A percentile compares a stretch with the other conserved stretches of the same genome.
Conservation (phyloP, 2,113 vertebrate species). For the Psilopsiagon aymara region DNA sequence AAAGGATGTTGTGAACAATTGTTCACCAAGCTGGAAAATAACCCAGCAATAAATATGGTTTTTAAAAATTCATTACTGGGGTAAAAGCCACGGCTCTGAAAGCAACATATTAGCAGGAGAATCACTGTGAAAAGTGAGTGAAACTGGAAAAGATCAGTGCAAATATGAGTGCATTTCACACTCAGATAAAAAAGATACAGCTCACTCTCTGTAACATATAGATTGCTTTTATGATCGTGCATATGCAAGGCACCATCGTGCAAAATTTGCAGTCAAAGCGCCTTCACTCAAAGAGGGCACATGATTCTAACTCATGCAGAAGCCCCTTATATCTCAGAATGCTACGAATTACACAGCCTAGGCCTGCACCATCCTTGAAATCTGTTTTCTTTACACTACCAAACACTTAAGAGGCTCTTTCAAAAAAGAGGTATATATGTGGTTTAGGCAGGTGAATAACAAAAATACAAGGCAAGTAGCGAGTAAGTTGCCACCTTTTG, state of each 20-base stretch:
- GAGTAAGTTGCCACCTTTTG: background rate
- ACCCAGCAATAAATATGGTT: background rate
- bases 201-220: background rate
- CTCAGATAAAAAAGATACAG: background rate
- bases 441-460: background rate
- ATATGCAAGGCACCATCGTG: background rate
- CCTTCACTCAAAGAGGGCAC: background rate
- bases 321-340: background rate
- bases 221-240: background rate
- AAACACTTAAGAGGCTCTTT: background rate
- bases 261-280: background rate
- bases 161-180: background rate
- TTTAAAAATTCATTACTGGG: conserved; percentile 9
- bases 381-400: background rate
- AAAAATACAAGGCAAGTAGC: background rate
- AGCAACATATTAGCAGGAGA: background rate
- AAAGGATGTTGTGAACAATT: conserved; percentile 23
- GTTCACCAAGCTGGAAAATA: conserved; percentile 31
- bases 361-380: background rate
- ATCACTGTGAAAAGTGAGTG: background rate
- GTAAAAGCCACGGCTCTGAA: conserved; percentile 35
- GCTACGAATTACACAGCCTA: background rate
- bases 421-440: background rate
- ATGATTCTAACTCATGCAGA: background rate
- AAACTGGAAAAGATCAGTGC: conserved; percentile 28